Percentiles rank a stretch among this genome's conserved stretches.
phyloP scores from a whole-genome alignment of 2,797 vertebrate genomes.

The Phataginus tricuspis region DNA sequence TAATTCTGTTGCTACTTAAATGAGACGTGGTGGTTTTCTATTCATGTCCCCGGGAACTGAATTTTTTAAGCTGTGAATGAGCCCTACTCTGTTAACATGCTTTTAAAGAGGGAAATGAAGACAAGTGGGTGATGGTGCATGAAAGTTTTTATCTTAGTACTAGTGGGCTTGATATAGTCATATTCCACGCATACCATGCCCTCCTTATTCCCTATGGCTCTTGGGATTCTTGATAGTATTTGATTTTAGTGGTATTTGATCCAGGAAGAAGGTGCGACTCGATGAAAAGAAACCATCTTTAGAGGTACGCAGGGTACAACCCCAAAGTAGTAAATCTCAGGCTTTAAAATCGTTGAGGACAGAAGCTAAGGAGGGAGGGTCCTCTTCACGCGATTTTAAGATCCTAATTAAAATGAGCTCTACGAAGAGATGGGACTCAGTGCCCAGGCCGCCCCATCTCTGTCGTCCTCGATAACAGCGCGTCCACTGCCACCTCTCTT shows the following conservation, averaged over 20 bases:
- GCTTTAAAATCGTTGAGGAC: neutral
- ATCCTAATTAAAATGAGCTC: neutral
- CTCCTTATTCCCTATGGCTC: neutral
- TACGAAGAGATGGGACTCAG: neutral
- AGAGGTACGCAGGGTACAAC: fast-evolving
- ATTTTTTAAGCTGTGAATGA: neutral
- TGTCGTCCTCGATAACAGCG: neutral
- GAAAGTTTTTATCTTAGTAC: neutral
- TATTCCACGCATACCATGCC: too few species aligned
- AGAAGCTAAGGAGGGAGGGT: neutral
- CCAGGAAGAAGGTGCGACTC: too few species aligned
- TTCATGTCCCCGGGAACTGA: neutral
- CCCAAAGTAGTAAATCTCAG: too few species aligned
- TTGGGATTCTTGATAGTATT: neutral
- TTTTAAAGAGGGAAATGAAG: constrained; percentile 31
- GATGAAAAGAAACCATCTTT: neutral
- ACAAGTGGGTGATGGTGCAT: neutral
- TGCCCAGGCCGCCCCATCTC: neutral
- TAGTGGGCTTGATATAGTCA: neutral
- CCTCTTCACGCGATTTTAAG: neutral
- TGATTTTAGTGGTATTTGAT: too few species aligned
- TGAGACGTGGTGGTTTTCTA: neutral
- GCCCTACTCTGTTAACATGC: neutral
- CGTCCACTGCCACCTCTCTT: fast-evolving
- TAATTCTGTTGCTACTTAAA: neutral